Evolutionary conservation across 2,797 vertebrate genomes (phyloP), one percentile per base, ranked within the genome.

Genomic region (Ctenosaura bakeri): DNA sequence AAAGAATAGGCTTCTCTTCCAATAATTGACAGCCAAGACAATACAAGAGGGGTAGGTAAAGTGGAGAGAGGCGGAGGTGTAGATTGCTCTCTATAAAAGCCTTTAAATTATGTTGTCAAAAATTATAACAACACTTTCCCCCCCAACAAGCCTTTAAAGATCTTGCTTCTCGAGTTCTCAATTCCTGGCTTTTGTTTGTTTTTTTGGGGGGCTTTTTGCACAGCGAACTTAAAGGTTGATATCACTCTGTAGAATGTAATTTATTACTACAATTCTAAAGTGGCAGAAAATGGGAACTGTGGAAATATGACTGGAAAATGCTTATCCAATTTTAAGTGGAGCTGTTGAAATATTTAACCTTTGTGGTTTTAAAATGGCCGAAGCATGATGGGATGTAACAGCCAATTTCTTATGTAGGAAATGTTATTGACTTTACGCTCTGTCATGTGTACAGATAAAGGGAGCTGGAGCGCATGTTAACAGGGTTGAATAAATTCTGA

Each of bases 71-170:
- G 95, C 46, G 95, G 96, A 96, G 96, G 94, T 96, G 90, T 96
- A 95, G 95, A 97, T 96, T 96, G 95, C 91, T 97, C 91, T 92
- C 91, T 95, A 96, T 95, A 96, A 97, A 96, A 96, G 95, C 95
- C 94, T 96, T 92, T 96, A 96, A 95, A 95, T 97, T 97, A 97
- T 96, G 94, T 97, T 97, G 96, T 97, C 96, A 96, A 96, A 94
- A 97, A 96, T 96, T 97, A 96, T 88, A 96, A 92, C 89, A 97
- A 96, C 95, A 86, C 83, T 92, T 94, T 95, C 95, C 93, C 32
- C 0, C 90, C 89, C 90, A 88, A 18, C 6, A 95, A 96, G 83
- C 88, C 89, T 93, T 94, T 92, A 92, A 95, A 93, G 93, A 95
- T 95, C 92, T 89, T 85, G 94, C 80, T 96, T 87, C 88, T 96